Base-by-base conservation (phyloP, 2,888 invertebrate species). In the Prosopocoilus inquinatus region DNA sequence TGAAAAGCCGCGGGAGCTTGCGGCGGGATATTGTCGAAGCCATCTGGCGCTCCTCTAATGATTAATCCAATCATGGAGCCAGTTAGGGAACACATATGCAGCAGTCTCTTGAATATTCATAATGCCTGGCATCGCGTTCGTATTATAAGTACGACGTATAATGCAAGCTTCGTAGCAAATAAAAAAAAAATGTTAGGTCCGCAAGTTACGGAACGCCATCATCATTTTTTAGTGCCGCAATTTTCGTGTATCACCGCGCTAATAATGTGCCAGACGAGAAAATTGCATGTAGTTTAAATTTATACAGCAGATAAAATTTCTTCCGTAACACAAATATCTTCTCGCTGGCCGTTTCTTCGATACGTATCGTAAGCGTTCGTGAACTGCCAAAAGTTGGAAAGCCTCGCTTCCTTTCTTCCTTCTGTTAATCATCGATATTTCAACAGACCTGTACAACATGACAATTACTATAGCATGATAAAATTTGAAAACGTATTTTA, bases 61-160 rank as follows among this genome's bases (percentile, higher is more conserved):
- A 52, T 52, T 52, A 56, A 56, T 56, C 56, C 56, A 56, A 56
- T 56, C 56, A 52, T 56, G 56, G 47, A 56, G 38, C 52, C 56
- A 47, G 51, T 56, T 52, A 56, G 56, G 51, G 48, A 52, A 56
- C 52, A 56, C 52, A 50, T 47, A 52, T 56, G 56, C 36, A 20
- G 20, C 8, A 32, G 35, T 50, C 55, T 56, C 51, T 47, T 56
- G 56, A 56, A 56, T 56, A 56, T 56, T 56, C 56, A 56, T 56
- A 56, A 36, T 9, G 28, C 13, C 11, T 20, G 20, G 20, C 20
- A 4, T 4, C 20, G 20, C 20, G 20, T 20, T 32, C 12, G 47
- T 36, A 52, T 52, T 52, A 45, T 43, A 54, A 50, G 41, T 50
- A 38, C n/a, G 5, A 44, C 20, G 20, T 8, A 20, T 12, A 13